Evolutionary conservation across 2,888 invertebrate species (phyloP).

Genomic region (Athalia rosae): DNA sequence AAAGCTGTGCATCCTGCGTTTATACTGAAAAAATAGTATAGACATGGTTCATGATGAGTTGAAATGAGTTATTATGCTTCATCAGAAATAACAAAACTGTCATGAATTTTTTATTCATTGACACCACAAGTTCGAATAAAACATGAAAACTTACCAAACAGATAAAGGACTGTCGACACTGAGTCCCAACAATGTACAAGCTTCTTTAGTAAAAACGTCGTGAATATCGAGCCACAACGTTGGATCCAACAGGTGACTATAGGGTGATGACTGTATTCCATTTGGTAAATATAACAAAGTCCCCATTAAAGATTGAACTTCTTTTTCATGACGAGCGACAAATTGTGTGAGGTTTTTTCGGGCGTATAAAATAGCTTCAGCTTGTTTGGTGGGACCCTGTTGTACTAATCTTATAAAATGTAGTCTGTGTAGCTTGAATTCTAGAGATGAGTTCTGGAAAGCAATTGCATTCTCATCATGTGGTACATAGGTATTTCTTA

Average conservation of each 20-base stretch:
- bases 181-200: constrained; percentile 92
- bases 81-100: constrained; percentile 30
- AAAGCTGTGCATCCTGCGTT: constrained; percentile 95
- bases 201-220: constrained; percentile 94
- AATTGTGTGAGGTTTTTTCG: constrained; percentile 89
- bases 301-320: constrained; percentile 91
- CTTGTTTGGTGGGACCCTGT: constrained; percentile 81
- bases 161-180: constrained; percentile 93
- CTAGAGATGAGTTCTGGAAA: constrained; percentile 79
- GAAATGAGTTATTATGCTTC: constrained; percentile 15
- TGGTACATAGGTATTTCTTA: neutral
- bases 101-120: constrained; percentile 19
- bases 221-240: constrained; percentile 86
- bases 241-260: constrained; percentile 83
- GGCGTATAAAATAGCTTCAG: constrained; percentile 91
- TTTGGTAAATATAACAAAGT: constrained; percentile 86
- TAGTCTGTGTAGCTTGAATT: constrained; percentile 88
- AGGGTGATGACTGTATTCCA: constrained; percentile 88
- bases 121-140: neutral
- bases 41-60: constrained; percentile 4
- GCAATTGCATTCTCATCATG: constrained; percentile 21
- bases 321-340: constrained; percentile 85
- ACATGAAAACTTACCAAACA: constrained; percentile 80
- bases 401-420: constrained; percentile 85
- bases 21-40: constrained; percentile 76